Evolutionary conservation across 2,888 invertebrate species (phyloP), one percentile per base, ranked within the genome.

Genomic region (Dolomedes plantarius): DNA sequence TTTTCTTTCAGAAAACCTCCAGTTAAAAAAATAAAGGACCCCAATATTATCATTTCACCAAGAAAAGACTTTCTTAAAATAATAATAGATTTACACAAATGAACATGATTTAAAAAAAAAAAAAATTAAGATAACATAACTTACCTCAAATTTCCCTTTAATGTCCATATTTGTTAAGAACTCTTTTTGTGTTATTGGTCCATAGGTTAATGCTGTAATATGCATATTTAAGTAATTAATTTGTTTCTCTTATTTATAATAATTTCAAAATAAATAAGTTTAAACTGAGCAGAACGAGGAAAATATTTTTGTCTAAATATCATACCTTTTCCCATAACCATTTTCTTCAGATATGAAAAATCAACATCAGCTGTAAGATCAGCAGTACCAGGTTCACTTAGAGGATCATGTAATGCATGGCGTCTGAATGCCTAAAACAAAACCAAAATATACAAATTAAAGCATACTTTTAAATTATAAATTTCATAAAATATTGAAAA

Each of bases 361-460:
- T 99, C 98, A 0, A 99, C 98, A 92, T 99, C 99, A 9, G 98
- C 98, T 1, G 99, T 99, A n/a, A 99, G 92, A 92, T 99, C 99
- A 7, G 96, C 95, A 19, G 93, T 92, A 0, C 99, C 99, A 0
- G 98, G 97, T 41, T 94, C 94, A 28, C 94, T 91, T 46, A 99
- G 92, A 0, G 98, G 97, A 91, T 99, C 95, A 88, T 96, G 95
- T 69, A 97, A 93, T 90, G 95, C 91, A 90, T 99, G 99, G 69
- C 95, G 93, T 89, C 94, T 95, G 90, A 97, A 98, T 7, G 96
- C 97, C 88, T 88, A 19, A 16, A 72, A 13, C 27, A 29, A 41
- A 64, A 46, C 13, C 23, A 64, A n/a, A 28, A 1, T n/a, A n/a
- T n/a, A n/a, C n/a, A n/a, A n/a, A n/a, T n/a, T n/a, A n/a, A n/a